Percentiles rank a stretch among this genome's conserved stretches.
Conservation (phyloP, 2,888 invertebrate genomes). For the Drosophila lutescens region DNA sequence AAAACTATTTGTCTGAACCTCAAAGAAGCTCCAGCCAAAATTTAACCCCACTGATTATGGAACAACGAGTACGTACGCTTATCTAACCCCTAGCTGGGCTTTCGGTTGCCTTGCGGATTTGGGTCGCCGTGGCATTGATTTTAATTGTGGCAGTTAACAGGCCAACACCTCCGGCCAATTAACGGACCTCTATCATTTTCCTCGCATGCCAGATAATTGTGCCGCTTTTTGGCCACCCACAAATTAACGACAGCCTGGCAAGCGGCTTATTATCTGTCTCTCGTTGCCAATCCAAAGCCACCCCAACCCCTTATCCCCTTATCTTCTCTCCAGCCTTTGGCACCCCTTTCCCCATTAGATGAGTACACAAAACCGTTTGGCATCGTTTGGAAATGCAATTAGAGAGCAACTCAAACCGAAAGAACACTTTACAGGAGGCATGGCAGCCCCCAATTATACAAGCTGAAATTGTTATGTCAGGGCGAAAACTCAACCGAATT, state of each 20-base stretch:
- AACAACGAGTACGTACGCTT: background rate
- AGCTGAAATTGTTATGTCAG: slow-evolving; percentile 63
- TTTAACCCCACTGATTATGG: background rate
- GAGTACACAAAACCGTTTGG: slow-evolving; percentile 53
- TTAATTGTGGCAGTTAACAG: slow-evolving; percentile 63
- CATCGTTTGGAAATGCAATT: slow-evolving; percentile 67
- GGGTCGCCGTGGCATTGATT: slow-evolving; percentile 61
- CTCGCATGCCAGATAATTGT: slow-evolving; percentile 64
- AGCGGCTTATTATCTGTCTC: slow-evolving; percentile 65
- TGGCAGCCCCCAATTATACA: slow-evolving; percentile 56
- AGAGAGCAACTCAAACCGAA: slow-evolving; percentile 42
- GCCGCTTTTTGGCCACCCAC: slow-evolving; percentile 47
- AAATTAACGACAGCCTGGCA: slow-evolving; percentile 63
- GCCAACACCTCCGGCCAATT: slow-evolving; percentile 60
- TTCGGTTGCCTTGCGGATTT: slow-evolving; percentile 41
- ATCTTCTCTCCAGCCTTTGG: background rate
- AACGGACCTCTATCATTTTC: slow-evolving; percentile 63
- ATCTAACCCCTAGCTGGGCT: background rate
- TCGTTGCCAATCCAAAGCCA: slow-evolving; percentile 6
- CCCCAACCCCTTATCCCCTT: slow-evolving; percentile 17
- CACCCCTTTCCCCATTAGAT: slow-evolving; percentile 47
- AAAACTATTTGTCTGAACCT: background rate
- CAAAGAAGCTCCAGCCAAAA: no score
- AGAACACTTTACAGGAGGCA: slow-evolving; percentile 19
- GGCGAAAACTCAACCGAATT: slow-evolving; percentile 33